These are phyloP conservation scores for Crypturellus undulatus DNA, from an alignment of 2,113 vertebrate species.

Conservation along the genomic window DNA sequence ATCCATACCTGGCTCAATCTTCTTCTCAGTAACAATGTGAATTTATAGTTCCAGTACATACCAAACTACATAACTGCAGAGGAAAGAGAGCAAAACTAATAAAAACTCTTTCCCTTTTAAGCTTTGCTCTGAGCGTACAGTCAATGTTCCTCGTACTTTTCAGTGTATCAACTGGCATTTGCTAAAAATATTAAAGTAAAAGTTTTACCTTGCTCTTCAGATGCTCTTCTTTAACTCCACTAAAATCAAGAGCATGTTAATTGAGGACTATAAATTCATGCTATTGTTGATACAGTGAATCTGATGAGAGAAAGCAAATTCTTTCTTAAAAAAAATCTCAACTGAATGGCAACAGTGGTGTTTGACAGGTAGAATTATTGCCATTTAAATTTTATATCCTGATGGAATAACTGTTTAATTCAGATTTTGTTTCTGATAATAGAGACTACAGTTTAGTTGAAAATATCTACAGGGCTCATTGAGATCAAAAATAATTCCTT, in stretches of 20 bases:
- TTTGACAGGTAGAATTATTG: background rate
- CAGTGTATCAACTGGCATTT: background rate
- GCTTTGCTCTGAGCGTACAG: background rate
- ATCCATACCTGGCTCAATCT: background rate
- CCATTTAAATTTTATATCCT: conserved; percentile 2
- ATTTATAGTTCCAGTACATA: rapidly evolving
- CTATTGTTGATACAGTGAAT: background rate
- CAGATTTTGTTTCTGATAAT: background rate
- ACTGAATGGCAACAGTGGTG: background rate
- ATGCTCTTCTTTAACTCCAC: background rate
- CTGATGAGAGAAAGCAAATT: background rate
- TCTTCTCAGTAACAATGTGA: background rate
- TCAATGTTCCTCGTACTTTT: background rate
- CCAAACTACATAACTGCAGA: background rate
- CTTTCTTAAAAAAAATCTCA: background rate
- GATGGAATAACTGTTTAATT: background rate
- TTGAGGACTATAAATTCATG: background rate
- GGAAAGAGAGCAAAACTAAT: background rate
- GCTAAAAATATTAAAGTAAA: background rate
- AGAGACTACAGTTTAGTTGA: background rate
- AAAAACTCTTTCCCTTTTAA: background rate
- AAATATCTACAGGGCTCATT: conserved; percentile 16
- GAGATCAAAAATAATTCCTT: conserved; percentile 12
- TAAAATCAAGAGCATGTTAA: background rate
- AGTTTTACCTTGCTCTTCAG: background rate